Conservation (phyloP, 2,888 invertebrate species). For the Sinotaia quadrata region DNA sequence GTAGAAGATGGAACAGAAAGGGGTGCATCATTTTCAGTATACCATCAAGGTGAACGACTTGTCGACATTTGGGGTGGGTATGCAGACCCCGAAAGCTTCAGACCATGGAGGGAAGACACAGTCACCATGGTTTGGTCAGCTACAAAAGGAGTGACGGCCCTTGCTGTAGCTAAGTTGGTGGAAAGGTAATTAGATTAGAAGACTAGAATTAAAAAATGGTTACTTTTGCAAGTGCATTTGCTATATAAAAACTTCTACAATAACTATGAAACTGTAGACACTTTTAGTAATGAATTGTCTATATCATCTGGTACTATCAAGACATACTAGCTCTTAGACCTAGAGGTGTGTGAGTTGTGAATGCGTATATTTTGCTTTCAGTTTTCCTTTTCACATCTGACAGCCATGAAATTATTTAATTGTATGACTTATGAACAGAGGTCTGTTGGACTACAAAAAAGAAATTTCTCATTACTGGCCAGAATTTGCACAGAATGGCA, state of each 20-base stretch:
- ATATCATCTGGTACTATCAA: no score
- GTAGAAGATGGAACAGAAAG: conserved; percentile 47
- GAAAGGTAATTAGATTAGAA: conserved; percentile 62
- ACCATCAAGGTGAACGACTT: conserved; percentile 61
- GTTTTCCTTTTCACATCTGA: no score
- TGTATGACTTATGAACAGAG: no score
- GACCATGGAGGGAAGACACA: conserved; percentile 61
- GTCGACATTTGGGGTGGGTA: conserved; percentile 69
- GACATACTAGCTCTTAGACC: no score
- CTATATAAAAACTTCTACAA: no score
- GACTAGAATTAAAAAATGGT: no score
- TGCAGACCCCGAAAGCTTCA: conserved; percentile 54
- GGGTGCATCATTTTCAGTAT: conserved; percentile 63
- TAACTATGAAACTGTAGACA: no score
- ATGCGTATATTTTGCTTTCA: no score
- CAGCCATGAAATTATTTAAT: no score
- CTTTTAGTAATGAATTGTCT: no score
- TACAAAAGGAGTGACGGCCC: conserved; percentile 60
- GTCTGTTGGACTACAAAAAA: conserved; percentile 67
- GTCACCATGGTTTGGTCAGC: conserved; percentile 52
- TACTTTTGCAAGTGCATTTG: no score
- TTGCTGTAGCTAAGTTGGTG: conserved; percentile 66
- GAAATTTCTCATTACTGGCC: conserved; percentile 72
- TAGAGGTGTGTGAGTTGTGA: no score
- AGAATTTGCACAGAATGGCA: conserved; percentile 72